Percentiles rank a stretch among this genome's conserved stretches.
Conservation (phyloP, 2,888 invertebrate genomes). For the Oligia latruncula region DNA sequence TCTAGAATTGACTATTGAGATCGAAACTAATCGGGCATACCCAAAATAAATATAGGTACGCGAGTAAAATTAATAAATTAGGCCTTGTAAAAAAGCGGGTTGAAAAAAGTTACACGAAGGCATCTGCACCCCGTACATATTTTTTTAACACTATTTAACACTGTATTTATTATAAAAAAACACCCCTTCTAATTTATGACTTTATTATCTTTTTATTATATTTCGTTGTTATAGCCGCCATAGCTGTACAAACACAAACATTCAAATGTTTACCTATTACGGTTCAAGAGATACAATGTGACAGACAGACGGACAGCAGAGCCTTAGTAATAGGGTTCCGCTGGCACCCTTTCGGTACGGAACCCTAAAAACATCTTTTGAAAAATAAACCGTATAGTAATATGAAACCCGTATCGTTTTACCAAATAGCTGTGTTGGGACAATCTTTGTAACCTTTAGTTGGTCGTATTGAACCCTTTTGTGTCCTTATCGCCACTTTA, state of each 20-base stretch:
- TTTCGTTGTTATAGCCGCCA: background rate
- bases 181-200: background rate
- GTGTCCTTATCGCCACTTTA: conserved; percentile 39
- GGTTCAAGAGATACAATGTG: background rate
- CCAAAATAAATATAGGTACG: background rate
- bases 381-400: background rate
- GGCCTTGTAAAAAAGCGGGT: background rate
- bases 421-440: conserved; percentile 26
- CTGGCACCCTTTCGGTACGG: background rate
- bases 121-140: background rate
- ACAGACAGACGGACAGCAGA: background rate
- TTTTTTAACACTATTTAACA: background rate
- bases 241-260: background rate
- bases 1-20: background rate
- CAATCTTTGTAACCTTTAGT: conserved; percentile 20
- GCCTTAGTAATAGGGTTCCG: background rate
- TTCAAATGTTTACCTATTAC: background rate
- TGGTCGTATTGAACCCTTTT: conserved; percentile 37
- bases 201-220: background rate
- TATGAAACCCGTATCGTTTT: conserved; percentile 23
- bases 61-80: background rate
- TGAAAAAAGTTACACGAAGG: background rate
- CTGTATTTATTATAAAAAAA: too few species aligned
- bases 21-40: background rate
- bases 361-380: background rate